These are phyloP conservation scores for Pseudachorutes palmiensis DNA, from an alignment of 1,140 invertebrate genomes.

Conservation along the genomic window DNA sequence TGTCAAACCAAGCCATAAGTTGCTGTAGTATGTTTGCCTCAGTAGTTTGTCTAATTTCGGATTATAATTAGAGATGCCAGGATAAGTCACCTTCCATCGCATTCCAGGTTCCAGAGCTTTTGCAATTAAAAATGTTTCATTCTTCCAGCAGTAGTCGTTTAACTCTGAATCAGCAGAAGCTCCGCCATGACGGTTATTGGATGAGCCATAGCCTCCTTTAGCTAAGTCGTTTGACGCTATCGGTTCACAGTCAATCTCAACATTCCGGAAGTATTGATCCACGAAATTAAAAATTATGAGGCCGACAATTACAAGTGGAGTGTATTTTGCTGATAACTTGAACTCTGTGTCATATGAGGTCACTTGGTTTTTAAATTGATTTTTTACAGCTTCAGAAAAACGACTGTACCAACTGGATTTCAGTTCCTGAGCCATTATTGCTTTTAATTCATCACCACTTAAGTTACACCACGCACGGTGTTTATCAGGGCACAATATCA, in stretches of 20 bases:
- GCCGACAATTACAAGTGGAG: constrained; percentile 2
- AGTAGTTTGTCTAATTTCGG: background rate
- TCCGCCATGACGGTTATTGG: background rate
- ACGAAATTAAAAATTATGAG: constrained; percentile 16
- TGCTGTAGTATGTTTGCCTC: constrained; percentile 15
- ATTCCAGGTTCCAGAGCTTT: constrained; percentile 11
- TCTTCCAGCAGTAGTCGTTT: constrained; percentile 21
- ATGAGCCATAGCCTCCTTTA: constrained; percentile 1
- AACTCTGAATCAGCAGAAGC: constrained; percentile 13
- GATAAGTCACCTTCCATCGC: constrained; percentile 18
- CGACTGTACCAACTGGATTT: too few relatives aligned
- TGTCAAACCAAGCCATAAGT: constrained; percentile 15
- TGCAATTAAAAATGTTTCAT: constrained; percentile 18
- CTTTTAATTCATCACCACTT: too few relatives aligned
- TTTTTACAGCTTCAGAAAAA: too few relatives aligned
- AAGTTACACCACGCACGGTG: too few relatives aligned
- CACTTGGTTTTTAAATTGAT: too few relatives aligned
- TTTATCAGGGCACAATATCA: too few relatives aligned
- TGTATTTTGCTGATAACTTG: constrained; percentile 18
- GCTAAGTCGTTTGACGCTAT: too few relatives aligned
- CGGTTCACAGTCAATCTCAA: constrained; percentile 21
- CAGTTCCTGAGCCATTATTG: too few relatives aligned
- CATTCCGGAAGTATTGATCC: constrained; percentile 17
- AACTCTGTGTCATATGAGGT: constrained; percentile 15
- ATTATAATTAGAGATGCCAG: constrained; percentile 15